A percentile compares a stretch with the other conserved stretches of the same genome.
phyloP scores from a whole-genome alignment of 1,140 invertebrate genomes.

The Drosophila trapezifrons region DNA sequence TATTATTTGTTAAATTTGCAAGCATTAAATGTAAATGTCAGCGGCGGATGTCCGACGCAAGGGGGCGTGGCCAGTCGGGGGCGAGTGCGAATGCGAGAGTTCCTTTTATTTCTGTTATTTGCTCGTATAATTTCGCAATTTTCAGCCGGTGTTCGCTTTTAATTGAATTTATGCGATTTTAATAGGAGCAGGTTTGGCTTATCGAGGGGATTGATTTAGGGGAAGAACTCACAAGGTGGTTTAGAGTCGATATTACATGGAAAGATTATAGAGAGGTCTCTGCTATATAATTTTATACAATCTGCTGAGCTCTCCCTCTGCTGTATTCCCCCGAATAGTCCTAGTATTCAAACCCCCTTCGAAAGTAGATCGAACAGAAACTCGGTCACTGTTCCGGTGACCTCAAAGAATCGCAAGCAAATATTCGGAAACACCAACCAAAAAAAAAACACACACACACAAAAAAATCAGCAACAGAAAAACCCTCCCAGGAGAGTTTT shows the following conservation, averaged over 20 bases:
- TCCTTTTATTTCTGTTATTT: slow-evolving; percentile 26
- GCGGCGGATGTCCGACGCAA: slow-evolving; percentile 48
- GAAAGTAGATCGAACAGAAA: slow-evolving; percentile 18
- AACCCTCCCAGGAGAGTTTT: slow-evolving; percentile 31
- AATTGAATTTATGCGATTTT: slow-evolving; percentile 69
- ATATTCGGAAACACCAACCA: slow-evolving; percentile 21
- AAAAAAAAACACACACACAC: neutral
- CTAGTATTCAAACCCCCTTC: neutral
- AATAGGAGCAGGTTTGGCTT: slow-evolving; percentile 13
- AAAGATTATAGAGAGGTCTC: no score
- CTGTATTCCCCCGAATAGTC: no score
- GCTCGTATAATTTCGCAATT: slow-evolving; percentile 43
- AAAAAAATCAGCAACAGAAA: slow-evolving; percentile 15
- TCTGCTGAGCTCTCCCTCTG: no score
- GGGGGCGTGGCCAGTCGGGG: slow-evolving; percentile 51
- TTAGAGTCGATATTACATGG: no score
- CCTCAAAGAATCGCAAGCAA: slow-evolving; percentile 32
- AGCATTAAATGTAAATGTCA: slow-evolving; percentile 83
- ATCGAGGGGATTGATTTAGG: neutral
- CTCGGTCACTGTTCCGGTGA: slow-evolving; percentile 65
- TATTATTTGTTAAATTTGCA: slow-evolving; percentile 84
- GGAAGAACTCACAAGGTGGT: no score
- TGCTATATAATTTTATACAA: no score
- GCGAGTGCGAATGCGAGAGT: slow-evolving; percentile 29
- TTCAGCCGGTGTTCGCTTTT: slow-evolving; percentile 22